Conservation (phyloP, 1,140 invertebrate species). For the Aporrectodea caliginosa region DNA sequence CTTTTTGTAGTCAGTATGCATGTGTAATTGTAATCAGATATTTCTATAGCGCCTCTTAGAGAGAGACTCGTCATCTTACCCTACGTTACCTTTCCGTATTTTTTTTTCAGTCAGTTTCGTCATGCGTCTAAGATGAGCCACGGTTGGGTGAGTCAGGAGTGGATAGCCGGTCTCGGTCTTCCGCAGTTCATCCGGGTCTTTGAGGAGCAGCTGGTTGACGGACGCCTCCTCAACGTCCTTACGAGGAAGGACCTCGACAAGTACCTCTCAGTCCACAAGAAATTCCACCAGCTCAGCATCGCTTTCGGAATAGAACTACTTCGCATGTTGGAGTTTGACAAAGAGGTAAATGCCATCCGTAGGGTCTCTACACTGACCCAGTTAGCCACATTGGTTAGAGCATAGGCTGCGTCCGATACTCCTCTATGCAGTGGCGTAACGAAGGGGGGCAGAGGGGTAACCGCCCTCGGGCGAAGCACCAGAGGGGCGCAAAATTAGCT, state of each 20-base stretch:
- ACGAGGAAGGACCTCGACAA: conserved; percentile 92
- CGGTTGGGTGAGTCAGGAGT: conserved; percentile 71
- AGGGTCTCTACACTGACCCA: too few relatives aligned
- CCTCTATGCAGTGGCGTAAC: too few relatives aligned
- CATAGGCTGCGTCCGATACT: too few relatives aligned
- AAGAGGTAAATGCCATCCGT: conserved; percentile 77
- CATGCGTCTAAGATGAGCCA: neutral
- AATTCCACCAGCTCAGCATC: conserved; percentile 89
- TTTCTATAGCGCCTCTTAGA: too few relatives aligned
- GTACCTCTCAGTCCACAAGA: conserved; percentile 76
- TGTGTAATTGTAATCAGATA: too few relatives aligned
- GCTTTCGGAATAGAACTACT: conserved; percentile 87
- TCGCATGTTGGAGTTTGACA: conserved; percentile 84
- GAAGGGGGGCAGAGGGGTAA: too few relatives aligned
- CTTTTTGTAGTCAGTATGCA: too few relatives aligned
- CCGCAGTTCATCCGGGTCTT: conserved; percentile 83
- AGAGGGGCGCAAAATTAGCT: too few relatives aligned
- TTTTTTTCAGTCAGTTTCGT: neutral
- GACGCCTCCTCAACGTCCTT: conserved; percentile 82
- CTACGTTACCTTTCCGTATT: neutral
- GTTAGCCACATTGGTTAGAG: too few relatives aligned
- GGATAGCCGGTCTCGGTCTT: conserved; percentile 83
- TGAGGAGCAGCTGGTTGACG: conserved; percentile 84
- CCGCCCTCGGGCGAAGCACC: too few relatives aligned
- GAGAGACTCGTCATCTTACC: too few relatives aligned